Conservation (phyloP, 2,888 invertebrate genomes). For the Hyles lineata region DNA sequence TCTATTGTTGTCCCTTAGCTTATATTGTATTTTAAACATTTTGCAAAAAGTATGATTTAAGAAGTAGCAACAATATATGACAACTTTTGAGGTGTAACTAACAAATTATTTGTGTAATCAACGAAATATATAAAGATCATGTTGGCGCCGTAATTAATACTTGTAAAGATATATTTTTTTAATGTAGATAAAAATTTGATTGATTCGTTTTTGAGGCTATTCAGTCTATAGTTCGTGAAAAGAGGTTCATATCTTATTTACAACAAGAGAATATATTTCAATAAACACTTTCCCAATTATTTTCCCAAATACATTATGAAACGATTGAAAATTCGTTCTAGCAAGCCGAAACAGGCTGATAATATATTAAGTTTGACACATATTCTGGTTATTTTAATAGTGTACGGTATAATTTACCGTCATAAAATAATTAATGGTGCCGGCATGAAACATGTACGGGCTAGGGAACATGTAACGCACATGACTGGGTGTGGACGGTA, state of each 20-base stretch:
- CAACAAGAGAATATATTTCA: background rate
- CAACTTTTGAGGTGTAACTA: too few species aligned
- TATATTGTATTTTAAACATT: too few species aligned
- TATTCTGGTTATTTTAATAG: slow-evolving; percentile 6
- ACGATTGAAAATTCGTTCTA: background rate
- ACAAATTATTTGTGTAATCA: too few species aligned
- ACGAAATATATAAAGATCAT: too few species aligned
- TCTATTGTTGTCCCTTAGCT: too few species aligned
- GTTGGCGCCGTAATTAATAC: too few species aligned
- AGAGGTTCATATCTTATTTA: background rate
- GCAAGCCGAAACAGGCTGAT: background rate
- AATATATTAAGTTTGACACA: slow-evolving; percentile 7
- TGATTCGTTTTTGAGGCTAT: too few species aligned
- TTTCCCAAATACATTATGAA: background rate
- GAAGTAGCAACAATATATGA: too few species aligned
- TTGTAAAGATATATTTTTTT: too few species aligned
- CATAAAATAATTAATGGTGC: slow-evolving; percentile 24
- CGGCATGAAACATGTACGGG: background rate
- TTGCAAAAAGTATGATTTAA: too few species aligned
- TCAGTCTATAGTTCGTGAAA: background rate
- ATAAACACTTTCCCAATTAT: background rate
- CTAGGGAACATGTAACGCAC: slow-evolving; percentile 11
- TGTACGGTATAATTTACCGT: slow-evolving; percentile 18
- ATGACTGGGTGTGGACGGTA: slow-evolving; percentile 17
- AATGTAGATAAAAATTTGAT: too few species aligned